Evolutionary conservation across 1,140 invertebrate species (phyloP).

Genomic region (Rhopalosiphum maidis): DNA sequence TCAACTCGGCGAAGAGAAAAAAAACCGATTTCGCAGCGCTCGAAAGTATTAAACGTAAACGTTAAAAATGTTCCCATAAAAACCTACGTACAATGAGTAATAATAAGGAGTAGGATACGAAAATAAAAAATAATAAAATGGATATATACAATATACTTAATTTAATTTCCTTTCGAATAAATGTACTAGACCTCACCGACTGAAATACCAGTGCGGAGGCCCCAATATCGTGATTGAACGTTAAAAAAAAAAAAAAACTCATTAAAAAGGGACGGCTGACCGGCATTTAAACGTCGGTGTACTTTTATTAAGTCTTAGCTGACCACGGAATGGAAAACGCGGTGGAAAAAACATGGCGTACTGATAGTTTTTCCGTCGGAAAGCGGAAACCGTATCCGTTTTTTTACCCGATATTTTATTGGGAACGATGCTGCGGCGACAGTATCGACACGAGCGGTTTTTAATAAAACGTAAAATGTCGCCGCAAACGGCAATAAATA

Average conservation of each 20-base stretch:
- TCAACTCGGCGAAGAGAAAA: neutral
- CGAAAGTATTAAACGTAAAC: neutral
- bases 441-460: neutral
- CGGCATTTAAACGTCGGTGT: neutral
- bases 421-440: neutral
- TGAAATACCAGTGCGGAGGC: neutral
- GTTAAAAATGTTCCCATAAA: neutral
- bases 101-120: neutral
- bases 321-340: neutral
- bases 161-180: neutral
- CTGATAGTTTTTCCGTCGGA: neutral
- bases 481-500: neutral
- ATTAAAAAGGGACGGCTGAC: neutral
- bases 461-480: neutral
- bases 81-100: neutral
- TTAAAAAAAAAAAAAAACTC: slow-evolving; percentile 16
- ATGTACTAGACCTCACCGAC: neutral
- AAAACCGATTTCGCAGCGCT: neutral
- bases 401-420: neutral
- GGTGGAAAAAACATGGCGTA: neutral
- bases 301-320: neutral
- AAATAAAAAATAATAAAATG: neutral
- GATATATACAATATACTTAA: neutral
- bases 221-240: neutral
- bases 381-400: neutral